These are phyloP conservation scores for Cerastis rubricosa DNA, from an alignment of 2,888 invertebrate species.

Conservation along the genomic window DNA sequence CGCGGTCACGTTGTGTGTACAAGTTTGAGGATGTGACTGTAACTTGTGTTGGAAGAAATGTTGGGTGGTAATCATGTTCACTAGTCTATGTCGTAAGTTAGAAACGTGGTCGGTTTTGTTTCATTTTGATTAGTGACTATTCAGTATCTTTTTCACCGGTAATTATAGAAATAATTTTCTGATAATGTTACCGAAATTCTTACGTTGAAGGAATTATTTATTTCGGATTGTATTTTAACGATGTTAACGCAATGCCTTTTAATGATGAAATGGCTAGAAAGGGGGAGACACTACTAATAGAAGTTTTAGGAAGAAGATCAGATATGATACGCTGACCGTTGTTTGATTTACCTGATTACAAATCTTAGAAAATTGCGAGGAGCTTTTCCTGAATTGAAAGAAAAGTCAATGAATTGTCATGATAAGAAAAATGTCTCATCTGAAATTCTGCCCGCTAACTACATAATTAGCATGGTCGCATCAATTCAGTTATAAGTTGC, in stretches of 20 bases:
- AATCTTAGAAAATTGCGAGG: background rate
- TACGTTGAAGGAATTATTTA: background rate
- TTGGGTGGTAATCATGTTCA: background rate
- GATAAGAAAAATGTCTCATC: background rate
- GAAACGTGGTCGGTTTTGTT: constrained; percentile 14
- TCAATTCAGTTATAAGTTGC: constrained; percentile 31
- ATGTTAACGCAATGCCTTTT: background rate
- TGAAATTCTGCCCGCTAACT: background rate
- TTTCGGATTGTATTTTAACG: background rate
- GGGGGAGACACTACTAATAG: background rate
- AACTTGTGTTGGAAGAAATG: constrained; percentile 21
- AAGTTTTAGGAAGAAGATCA: too few relatives aligned
- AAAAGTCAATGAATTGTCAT: background rate
- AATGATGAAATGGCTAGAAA: background rate
- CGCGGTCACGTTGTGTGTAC: constrained; percentile 33
- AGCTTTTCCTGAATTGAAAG: background rate
- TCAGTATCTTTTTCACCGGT: background rate
- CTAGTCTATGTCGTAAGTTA: background rate
- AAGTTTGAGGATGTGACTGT: constrained; percentile 47
- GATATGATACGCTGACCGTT: too few relatives aligned
- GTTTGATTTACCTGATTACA: too few relatives aligned
- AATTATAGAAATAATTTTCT: background rate
- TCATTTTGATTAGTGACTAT: constrained; percentile 8
- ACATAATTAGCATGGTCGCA: constrained; percentile 1
- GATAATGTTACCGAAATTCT: background rate